Evolutionary conservation across 2,888 invertebrate genomes (phyloP).

Genomic region (Hypolimnas misippus): DNA sequence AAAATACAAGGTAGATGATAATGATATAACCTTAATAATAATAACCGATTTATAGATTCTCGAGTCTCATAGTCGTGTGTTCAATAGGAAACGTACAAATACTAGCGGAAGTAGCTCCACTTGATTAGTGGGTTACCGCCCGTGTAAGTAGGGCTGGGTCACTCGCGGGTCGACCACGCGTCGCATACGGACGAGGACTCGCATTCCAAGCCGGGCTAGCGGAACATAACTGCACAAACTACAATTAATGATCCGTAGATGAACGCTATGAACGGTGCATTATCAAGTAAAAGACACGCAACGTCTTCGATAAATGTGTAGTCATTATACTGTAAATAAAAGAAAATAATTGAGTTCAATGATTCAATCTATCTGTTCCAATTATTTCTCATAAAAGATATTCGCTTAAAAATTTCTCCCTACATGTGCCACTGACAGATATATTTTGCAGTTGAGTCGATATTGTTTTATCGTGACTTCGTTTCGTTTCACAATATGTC

Average conservation of each 20-base stretch:
- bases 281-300: conserved; percentile 9
- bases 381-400: not conserved
- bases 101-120: conserved; percentile 42
- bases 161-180: conserved; percentile 44
- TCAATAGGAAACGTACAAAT: conserved; percentile 29
- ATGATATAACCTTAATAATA: not conserved
- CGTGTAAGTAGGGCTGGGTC: conserved; percentile 42
- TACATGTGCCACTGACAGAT: not conserved
- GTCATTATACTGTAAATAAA: conserved; percentile 3
- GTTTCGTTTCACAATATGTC: not conserved
- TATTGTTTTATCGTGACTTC: not conserved
- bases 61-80: not conserved
- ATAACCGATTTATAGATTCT: not conserved
- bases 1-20: too few species aligned
- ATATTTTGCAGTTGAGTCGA: not conserved
- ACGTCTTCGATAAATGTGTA: conserved; percentile 1
- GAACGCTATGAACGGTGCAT: conserved; percentile 6
- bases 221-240: conserved; percentile 67
- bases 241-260: conserved; percentile 17
- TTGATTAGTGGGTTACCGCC: conserved; percentile 42
- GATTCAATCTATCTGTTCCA: not conserved
- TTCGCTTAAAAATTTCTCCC: not conserved
- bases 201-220: conserved; percentile 62
- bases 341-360: not conserved
- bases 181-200: conserved; percentile 59